A percentile compares a stretch with the other conserved stretches of the same genome.
These are phyloP conservation scores for Amyelois transitella DNA, from an alignment of 1,140 invertebrate genomes.

Conservation along the genomic window DNA sequence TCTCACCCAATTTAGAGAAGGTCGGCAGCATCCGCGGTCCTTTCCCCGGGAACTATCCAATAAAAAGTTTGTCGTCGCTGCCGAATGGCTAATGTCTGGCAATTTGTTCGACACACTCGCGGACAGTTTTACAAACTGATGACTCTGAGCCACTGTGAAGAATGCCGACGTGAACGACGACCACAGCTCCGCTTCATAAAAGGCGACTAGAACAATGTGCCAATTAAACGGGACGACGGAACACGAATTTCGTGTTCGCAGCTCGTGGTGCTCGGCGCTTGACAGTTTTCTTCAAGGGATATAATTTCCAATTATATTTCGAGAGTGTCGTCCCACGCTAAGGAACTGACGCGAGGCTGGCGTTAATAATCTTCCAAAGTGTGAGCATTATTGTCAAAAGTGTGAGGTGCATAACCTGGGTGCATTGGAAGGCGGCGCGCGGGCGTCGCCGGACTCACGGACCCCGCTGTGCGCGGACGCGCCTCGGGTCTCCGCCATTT, in stretches of 20 bases:
- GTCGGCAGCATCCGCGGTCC: constrained; percentile 20
- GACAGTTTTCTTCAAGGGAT: constrained; percentile 41
- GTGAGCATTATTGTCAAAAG: constrained; percentile 44
- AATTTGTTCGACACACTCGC: constrained; percentile 20
- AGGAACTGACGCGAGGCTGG: background rate
- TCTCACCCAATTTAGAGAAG: constrained; percentile 44
- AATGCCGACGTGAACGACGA: constrained; percentile 24
- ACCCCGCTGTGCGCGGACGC: constrained; percentile 48
- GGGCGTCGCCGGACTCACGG: constrained; percentile 32
- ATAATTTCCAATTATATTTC: constrained; percentile 43
- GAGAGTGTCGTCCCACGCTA: constrained; percentile 14
- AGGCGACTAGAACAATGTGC: constrained; percentile 42
- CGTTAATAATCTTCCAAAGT: constrained; percentile 19
- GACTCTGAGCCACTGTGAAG: constrained; percentile 17
- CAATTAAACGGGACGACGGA: constrained; percentile 44
- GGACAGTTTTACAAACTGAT: constrained; percentile 12
- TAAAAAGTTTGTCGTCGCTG: constrained; percentile 40
- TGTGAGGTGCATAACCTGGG: constrained; percentile 54
- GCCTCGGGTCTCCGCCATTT: constrained; percentile 46
- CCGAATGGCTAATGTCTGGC: constrained; percentile 20
- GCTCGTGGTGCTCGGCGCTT: constrained; percentile 19
- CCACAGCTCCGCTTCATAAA: constrained; percentile 37
- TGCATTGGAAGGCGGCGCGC: constrained; percentile 32
- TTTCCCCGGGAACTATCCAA: constrained; percentile 25
- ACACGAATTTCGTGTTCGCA: constrained; percentile 43